phyloP scores from a whole-genome alignment of 2,113 vertebrate species.

The Noturus placidus region DNA sequence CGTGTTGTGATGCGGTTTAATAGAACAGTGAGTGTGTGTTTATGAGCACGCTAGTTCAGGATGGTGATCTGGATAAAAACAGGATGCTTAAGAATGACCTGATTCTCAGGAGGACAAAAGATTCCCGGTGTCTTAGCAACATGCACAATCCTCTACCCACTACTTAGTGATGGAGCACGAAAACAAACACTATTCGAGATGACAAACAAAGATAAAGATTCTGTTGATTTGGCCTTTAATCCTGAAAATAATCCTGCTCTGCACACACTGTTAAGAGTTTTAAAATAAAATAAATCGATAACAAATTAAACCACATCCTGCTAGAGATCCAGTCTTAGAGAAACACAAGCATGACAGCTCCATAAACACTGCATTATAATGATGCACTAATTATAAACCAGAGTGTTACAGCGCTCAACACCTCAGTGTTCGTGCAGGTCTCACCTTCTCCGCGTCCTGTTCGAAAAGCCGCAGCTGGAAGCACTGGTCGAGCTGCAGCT shows the following conservation, averaged over 20 bases:
- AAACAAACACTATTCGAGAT: constrained; percentile 4
- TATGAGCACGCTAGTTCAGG: background rate
- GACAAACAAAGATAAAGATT: background rate
- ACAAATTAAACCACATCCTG: background rate
- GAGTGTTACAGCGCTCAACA: background rate
- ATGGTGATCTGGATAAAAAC: constrained; percentile 46
- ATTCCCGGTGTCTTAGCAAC: constrained; percentile 57
- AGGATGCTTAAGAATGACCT: constrained; percentile 53
- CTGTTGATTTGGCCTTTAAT: background rate
- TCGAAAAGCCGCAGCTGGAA: constrained; percentile 98
- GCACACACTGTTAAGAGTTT: background rate
- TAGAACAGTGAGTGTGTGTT: too few species aligned
- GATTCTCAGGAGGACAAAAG: constrained; percentile 48
- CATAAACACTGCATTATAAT: constrained; percentile 24
- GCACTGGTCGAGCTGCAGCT: constrained; percentile 97
- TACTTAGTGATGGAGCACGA: constrained; percentile 17
- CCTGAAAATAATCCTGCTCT: background rate
- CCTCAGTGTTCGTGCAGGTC: background rate
- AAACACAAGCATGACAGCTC: background rate
- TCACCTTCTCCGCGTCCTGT: constrained; percentile 98
- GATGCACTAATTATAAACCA: background rate
- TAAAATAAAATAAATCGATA: too few species aligned
- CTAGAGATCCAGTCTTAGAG: background rate
- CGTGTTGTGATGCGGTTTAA: background rate
- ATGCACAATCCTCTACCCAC: constrained; percentile 48